These are phyloP conservation scores for Sarcophaga peregrina DNA, from an alignment of 1,140 invertebrate species.

Conservation along the genomic window DNA sequence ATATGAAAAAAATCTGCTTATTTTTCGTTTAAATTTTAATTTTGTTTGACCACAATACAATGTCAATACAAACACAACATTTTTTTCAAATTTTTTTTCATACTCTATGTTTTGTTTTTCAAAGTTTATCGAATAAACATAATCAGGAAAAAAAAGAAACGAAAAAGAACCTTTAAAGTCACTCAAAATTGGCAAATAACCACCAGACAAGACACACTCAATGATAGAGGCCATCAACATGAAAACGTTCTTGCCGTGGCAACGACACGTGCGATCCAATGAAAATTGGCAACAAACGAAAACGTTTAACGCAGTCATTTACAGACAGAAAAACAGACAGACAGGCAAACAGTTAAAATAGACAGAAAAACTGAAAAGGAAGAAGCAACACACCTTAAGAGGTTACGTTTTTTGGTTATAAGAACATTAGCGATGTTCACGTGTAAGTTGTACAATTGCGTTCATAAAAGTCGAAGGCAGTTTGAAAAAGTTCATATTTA, in stretches of 20 bases:
- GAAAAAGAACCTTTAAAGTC: neutral
- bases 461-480: too few species aligned
- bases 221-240: neutral
- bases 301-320: too few species aligned
- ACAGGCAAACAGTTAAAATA: neutral
- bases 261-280: too few species aligned
- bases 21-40: neutral
- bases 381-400: neutral
- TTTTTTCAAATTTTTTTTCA: too few species aligned
- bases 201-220: neutral
- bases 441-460: neutral
- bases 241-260: neutral
- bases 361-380: neutral
- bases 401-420: neutral
- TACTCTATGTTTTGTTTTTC: neutral
- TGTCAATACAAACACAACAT: slow-evolving; percentile 28
- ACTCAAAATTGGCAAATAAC: neutral
- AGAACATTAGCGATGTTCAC: neutral
- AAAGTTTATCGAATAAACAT: slow-evolving; percentile 28
- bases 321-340: neutral
- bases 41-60: slow-evolving; percentile 28
- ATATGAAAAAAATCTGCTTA: too few species aligned
- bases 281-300: neutral
- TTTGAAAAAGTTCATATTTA: too few species aligned
- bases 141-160: neutral